Evolutionary conservation across 2,113 vertebrate species (phyloP).

Genomic region (Neotoma lepida): DNA sequence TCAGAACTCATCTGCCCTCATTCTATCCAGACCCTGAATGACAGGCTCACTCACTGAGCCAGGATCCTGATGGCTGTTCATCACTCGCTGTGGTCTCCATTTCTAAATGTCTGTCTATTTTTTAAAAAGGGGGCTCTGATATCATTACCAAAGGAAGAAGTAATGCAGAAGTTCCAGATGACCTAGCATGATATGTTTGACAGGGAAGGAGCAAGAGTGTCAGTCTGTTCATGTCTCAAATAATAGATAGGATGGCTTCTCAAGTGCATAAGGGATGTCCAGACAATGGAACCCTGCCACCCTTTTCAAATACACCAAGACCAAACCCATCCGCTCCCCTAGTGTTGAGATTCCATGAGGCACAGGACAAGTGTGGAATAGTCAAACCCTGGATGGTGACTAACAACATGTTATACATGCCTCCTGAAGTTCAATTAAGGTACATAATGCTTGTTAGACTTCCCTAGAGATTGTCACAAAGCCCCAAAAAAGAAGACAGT

Average conservation of each 20-base stretch:
- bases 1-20: neutral
- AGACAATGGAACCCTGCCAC: neutral
- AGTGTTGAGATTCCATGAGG: neutral
- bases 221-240: neutral
- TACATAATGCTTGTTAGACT: neutral
- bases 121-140: conserved; percentile 18
- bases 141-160: conserved; percentile 52
- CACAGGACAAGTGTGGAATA: neutral
- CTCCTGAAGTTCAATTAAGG: conserved; percentile 16
- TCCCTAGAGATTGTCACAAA: neutral
- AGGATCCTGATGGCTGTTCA: conserved; percentile 10
- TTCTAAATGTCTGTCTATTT: neutral
- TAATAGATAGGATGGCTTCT: neutral
- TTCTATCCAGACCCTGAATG: neutral
- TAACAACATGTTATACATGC: neutral
- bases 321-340: neutral
- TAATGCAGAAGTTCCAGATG: conserved; percentile 16
- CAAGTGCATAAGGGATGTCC: neutral
- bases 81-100: neutral
- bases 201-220: neutral
- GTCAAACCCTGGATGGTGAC: neutral
- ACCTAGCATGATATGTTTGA: conserved; percentile 21
- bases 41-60: conserved; percentile 26
- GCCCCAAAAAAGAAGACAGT: neutral
- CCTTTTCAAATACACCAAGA: neutral